phyloP scores from a whole-genome alignment of 2,888 invertebrate genomes.

The Galeopsomyia nigrocyanea region DNA sequence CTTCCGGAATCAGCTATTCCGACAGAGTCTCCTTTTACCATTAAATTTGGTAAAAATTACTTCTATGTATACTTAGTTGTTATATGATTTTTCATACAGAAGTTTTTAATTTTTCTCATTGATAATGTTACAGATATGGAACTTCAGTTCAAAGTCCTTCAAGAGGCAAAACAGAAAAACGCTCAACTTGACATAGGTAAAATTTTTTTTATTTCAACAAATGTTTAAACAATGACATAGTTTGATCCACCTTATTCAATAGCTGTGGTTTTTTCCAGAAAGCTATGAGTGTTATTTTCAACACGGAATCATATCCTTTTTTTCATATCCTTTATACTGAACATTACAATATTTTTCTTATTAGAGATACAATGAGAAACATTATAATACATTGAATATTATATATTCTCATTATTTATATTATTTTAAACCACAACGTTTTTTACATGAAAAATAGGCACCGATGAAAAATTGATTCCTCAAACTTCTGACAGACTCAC shows the following conservation, averaged over 20 bases:
- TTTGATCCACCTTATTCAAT: constrained; percentile 52
- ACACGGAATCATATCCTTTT: constrained; percentile 66
- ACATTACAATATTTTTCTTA: constrained; percentile 20
- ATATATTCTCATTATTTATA: constrained; percentile 5
- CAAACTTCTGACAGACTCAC: constrained; percentile 66
- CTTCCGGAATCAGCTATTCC: constrained; percentile 67
- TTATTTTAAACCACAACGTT: constrained; percentile 30
- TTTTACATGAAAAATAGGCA: constrained; percentile 59
- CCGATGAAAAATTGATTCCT: constrained; percentile 63
- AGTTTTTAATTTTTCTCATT: constrained; percentile 18
- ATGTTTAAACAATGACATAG: constrained; percentile 25
- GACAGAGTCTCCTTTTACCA: constrained; percentile 59
- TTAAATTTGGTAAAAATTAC: constrained; percentile 52
- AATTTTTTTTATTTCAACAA: constrained; percentile 1
- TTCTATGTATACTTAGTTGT: not conserved
- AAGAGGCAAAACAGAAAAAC: constrained; percentile 56
- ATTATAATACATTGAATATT: constrained; percentile 24
- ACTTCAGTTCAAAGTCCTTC: constrained; percentile 65
- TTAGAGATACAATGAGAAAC: constrained; percentile 7
- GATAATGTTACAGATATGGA: constrained; percentile 65
- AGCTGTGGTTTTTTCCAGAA: constrained; percentile 64
- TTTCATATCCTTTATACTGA: constrained; percentile 62
- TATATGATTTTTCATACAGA: not conserved
- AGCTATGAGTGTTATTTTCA: constrained; percentile 59
- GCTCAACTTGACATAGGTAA: constrained; percentile 60